Evolutionary conservation across 2,113 vertebrate genomes (phyloP), one percentile per base, ranked within the genome.

Genomic region (Perca flavescens): DNA sequence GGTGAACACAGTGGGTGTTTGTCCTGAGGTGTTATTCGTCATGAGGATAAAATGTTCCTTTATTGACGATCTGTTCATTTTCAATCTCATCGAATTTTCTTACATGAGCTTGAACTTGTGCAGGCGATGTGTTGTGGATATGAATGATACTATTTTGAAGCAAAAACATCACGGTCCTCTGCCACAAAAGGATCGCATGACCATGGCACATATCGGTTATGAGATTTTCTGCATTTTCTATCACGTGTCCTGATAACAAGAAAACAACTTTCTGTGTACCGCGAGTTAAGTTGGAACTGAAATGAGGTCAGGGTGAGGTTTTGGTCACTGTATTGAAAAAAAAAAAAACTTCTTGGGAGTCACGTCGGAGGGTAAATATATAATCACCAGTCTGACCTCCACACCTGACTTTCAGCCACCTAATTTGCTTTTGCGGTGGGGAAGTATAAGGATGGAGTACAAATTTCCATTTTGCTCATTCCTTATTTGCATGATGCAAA

Each of bases 401-500:
- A 79, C 60, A 57, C 36, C 84, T 91, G 84, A 87, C 79, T 81
- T 80, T 65, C 58, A 84, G 68, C 74, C 75, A 57, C 68, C 72
- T 90, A 2, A 91, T 91, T 89, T 91, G 87, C 46, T 66, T 87
- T 40, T 52, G 70, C 76, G 78, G 75, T 22, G 50, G 14, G 6
- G 53, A 65, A 52, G 86, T 68, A 64, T 36, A 80, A 63, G 82
- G 47, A 70, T 74, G 66, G 19, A 74, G 80, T 28, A 6, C 22
- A 57, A 4, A 79, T 91, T 91, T 89, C 81, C 91, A 89, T 93
- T 82, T 77, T 17, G 21, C 47, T 82, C 62, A 75, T 89, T 83
- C 28, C 6, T 28, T 62, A 72, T 93, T 92, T 88, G 84, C 86
- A 84, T 87, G 25, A 88, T 88, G 87, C 84, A 93, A 92, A 93